Percentiles rank a stretch among this genome's conserved stretches.
These are phyloP conservation scores for Amblyopsis rosae DNA, from an alignment of 2,113 vertebrate species.

Conservation along the genomic window DNA sequence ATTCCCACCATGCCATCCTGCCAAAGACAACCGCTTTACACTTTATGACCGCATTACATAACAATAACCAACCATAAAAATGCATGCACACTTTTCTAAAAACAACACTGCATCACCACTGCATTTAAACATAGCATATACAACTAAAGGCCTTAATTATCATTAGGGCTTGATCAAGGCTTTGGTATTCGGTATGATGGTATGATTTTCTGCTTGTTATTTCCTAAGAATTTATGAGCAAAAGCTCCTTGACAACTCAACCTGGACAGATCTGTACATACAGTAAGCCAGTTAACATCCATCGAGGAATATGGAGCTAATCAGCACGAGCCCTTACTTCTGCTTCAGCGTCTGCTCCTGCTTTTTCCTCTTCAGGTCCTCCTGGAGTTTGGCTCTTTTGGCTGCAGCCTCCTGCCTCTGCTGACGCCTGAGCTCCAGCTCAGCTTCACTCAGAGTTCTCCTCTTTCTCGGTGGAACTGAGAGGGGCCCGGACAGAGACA, in stretches of 20 bases:
- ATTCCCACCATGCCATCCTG: conserved; percentile 91
- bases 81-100: no score
- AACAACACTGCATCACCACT: no score
- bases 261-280: not conserved
- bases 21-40: not conserved
- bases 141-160: not conserved
- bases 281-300: not conserved
- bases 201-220: no score
- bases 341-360: conserved; percentile 82
- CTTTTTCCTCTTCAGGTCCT: conserved; percentile 76
- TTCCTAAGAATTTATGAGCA: no score
- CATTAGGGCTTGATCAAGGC: no score
- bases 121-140: no score
- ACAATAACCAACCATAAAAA: no score
- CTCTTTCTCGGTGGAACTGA: conserved; percentile 72
- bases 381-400: conserved; percentile 80
- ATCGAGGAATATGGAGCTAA: not conserved
- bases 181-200: no score
- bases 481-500: conserved; percentile 61
- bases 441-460: conserved; percentile 75
- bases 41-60: not conserved
- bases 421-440: conserved; percentile 77
- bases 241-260: no score
- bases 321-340: conserved; percentile 74
- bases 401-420: conserved; percentile 80